Evolutionary conservation across 2,797 vertebrate genomes (phyloP).

Genomic region (Notoglanidium macrostoma): DNA sequence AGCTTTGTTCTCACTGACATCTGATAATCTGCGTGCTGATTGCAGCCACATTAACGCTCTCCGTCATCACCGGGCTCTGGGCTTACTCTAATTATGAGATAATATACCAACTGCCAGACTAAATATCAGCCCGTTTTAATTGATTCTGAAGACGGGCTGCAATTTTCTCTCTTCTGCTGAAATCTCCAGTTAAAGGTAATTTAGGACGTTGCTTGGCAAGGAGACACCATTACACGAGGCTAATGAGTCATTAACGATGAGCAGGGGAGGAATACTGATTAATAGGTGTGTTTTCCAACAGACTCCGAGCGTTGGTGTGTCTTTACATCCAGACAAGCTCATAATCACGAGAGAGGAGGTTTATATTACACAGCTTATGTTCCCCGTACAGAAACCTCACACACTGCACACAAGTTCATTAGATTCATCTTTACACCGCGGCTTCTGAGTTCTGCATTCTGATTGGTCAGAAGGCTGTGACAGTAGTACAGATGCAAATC

Average conservation of each 20-base stretch:
- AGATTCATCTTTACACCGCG: slow-evolving; percentile 20
- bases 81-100: slow-evolving; percentile 68
- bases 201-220: slow-evolving; percentile 70
- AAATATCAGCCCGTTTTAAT: slow-evolving; percentile 67
- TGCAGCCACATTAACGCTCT: slow-evolving; percentile 55
- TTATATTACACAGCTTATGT: slow-evolving; percentile 43
- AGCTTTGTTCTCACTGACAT: slow-evolving; percentile 54
- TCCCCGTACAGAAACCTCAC: not conserved
- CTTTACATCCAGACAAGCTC: slow-evolving; percentile 56
- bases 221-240: slow-evolving; percentile 70
- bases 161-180: slow-evolving; percentile 57
- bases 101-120: slow-evolving; percentile 63
- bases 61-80: slow-evolving; percentile 54
- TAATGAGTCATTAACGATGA: slow-evolving; percentile 75
- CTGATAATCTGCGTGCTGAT: slow-evolving; percentile 57
- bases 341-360: slow-evolving; percentile 51
- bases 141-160: slow-evolving; percentile 61
- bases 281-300: slow-evolving; percentile 71
- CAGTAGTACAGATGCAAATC: not conserved
- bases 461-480: not conserved
- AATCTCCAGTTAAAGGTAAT: slow-evolving; percentile 73
- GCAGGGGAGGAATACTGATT: slow-evolving; percentile 71
- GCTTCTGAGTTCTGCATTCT: not conserved
- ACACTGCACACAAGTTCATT: slow-evolving; percentile 32
- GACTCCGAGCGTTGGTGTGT: slow-evolving; percentile 59